These are phyloP conservation scores for Oryzias celebensis DNA, from an alignment of 2,113 vertebrate genomes.

Conservation along the genomic window DNA sequence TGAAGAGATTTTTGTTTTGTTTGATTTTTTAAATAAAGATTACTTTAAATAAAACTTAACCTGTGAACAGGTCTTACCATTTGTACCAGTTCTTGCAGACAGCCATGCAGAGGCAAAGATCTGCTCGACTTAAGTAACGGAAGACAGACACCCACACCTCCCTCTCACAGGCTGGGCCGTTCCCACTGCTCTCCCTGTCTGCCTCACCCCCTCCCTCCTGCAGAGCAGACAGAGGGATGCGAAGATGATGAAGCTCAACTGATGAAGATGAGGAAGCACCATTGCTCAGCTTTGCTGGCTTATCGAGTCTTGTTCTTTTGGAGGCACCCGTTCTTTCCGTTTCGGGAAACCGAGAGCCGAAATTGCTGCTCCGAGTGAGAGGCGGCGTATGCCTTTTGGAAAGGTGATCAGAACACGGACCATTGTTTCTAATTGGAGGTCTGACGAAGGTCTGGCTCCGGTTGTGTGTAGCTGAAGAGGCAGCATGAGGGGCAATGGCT, in stretches of 20 bases:
- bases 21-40: neutral
- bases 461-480: conserved; percentile 57
- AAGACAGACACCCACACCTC: conserved; percentile 98
- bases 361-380: conserved; percentile 41
- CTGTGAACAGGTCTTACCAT: conserved; percentile 84
- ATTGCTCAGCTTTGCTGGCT: conserved; percentile 61
- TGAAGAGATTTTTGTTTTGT: neutral
- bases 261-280: conserved; percentile 58
- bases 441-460: conserved; percentile 83
- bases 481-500: conserved; percentile 80
- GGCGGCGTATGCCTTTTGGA: conserved; percentile 50
- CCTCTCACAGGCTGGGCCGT: conserved; percentile 79
- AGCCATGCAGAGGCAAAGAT: conserved; percentile 97
- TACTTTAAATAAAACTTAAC: neutral
- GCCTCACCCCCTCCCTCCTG: conserved; percentile 65
- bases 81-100: conserved; percentile 99
- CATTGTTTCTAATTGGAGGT: conserved; percentile 81
- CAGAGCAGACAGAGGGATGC: conserved; percentile 57
- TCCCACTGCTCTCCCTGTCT: conserved; percentile 53
- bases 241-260: conserved; percentile 38
- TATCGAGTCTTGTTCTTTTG: conserved; percentile 38
- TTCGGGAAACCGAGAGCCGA: conserved; percentile 32
- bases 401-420: conserved; percentile 46
- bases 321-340: conserved; percentile 39
- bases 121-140: conserved; percentile 91